Evolutionary conservation across 1,140 invertebrate species (phyloP).

Genomic region (Cydia amplana): DNA sequence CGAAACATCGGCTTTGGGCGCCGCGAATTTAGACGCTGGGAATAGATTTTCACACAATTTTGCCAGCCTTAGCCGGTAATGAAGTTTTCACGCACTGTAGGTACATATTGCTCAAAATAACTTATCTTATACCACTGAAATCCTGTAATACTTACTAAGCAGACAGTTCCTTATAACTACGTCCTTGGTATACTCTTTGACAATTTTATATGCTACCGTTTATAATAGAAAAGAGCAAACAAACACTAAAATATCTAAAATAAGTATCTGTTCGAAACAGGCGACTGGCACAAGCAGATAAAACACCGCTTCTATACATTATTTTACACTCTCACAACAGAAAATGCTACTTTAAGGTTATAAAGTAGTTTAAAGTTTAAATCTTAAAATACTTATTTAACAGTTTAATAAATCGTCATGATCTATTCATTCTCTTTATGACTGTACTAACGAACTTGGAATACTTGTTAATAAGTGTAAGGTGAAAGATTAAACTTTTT

Average conservation of each 20-base stretch:
- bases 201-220: too few relatives aligned
- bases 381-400: slow-evolving; percentile 1
- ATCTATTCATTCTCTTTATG: neutral
- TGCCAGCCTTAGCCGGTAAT: neutral
- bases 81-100: neutral
- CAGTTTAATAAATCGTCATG: slow-evolving; percentile 18
- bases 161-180: too few relatives aligned
- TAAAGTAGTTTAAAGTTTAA: neutral
- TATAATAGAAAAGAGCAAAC: too few relatives aligned
- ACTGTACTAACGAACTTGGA: neutral
- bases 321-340: neutral
- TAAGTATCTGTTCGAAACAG: too few relatives aligned
- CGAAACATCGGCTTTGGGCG: neutral
- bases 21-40: neutral
- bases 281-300: neutral
- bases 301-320: neutral
- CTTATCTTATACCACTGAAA: too few relatives aligned
- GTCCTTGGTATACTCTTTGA: too few relatives aligned
- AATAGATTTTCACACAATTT: neutral
- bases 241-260: too few relatives aligned
- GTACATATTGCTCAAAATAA: neutral
- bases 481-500: neutral
- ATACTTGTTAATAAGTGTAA: neutral
- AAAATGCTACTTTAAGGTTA: neutral
- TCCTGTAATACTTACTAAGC: too few relatives aligned